Evolutionary conservation across 2,797 vertebrate genomes (phyloP).

Genomic region (Anguilla anguilla): DNA sequence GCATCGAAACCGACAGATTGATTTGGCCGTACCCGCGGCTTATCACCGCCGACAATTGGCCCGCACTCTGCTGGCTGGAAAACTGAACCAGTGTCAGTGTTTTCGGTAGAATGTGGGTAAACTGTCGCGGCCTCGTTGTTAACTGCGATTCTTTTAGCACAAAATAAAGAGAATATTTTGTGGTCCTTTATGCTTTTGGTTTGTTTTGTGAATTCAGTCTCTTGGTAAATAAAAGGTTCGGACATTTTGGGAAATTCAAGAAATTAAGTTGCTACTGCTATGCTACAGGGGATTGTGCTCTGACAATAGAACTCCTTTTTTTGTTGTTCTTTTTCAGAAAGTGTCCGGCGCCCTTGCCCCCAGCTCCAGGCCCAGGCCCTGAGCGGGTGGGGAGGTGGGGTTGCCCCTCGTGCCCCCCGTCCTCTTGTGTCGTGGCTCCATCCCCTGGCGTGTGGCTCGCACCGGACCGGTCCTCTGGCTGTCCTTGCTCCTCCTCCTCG

Average conservation of each 20-base stretch:
- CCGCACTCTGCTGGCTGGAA: background rate
- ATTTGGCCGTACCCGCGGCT: background rate
- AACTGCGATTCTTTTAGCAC: background rate
- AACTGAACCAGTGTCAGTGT: background rate
- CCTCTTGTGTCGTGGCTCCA: conserved; percentile 58
- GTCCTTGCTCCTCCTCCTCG: conserved; percentile 63
- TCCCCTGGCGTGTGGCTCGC: conserved; percentile 57
- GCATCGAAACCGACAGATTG: conserved; percentile 46
- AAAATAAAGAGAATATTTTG: background rate
- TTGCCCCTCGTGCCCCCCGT: conserved; percentile 32
- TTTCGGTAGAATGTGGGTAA: background rate
- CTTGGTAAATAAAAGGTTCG: background rate
- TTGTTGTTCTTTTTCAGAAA: conserved; percentile 71
- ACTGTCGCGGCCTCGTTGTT: background rate
- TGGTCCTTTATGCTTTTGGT: background rate
- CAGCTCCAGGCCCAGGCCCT: conserved; percentile 70
- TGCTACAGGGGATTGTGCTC: background rate
- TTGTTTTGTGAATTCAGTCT: background rate
- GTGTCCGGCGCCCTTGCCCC: conserved; percentile 68
- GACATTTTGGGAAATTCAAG: conserved; percentile 7
- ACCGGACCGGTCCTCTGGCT: conserved; percentile 55
- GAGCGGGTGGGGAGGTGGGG: conserved; percentile 23
- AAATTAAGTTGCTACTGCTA: background rate
- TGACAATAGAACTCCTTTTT: background rate
- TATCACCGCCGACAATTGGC: background rate